Conservation (phyloP, 2,797 vertebrate species). For the Phylloscopus collybita region DNA sequence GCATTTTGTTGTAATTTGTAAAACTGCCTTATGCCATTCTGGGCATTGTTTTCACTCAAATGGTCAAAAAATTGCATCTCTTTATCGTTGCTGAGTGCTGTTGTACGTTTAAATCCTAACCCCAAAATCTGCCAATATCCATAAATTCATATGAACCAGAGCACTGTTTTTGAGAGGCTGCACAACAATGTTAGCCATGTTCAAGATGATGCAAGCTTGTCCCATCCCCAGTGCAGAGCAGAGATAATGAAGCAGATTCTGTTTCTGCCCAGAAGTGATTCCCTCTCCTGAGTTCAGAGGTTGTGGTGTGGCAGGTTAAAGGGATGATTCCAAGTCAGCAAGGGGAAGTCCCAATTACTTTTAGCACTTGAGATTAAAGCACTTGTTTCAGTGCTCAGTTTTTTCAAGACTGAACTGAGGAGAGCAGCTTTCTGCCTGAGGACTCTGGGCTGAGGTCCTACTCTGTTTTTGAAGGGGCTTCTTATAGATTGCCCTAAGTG, state of each 20-base stretch:
- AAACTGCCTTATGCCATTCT: rapidly evolving
- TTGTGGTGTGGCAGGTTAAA: rapidly evolving
- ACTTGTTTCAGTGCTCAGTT: neutral
- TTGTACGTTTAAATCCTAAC: neutral
- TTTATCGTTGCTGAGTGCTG: neutral
- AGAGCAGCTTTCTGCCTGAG: neutral
- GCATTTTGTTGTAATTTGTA: neutral
- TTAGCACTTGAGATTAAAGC: neutral
- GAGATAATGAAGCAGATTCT: neutral
- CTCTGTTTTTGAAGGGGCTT: neutral
- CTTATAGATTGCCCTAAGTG: neutral
- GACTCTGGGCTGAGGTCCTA: neutral
- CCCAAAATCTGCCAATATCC: neutral
- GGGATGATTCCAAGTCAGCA: neutral
- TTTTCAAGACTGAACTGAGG: neutral
- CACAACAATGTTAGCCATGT: neutral
- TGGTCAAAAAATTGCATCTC: neutral
- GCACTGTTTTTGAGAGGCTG: neutral
- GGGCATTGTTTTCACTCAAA: neutral
- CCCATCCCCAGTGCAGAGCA: rapidly evolving
- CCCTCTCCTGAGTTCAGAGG: neutral
- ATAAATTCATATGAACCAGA: neutral
- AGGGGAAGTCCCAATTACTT: neutral
- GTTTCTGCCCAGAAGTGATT: neutral
- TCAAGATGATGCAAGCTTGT: neutral